phyloP scores from a whole-genome alignment of 2,113 vertebrate genomes.

The Dascyllus trimaculatus region DNA sequence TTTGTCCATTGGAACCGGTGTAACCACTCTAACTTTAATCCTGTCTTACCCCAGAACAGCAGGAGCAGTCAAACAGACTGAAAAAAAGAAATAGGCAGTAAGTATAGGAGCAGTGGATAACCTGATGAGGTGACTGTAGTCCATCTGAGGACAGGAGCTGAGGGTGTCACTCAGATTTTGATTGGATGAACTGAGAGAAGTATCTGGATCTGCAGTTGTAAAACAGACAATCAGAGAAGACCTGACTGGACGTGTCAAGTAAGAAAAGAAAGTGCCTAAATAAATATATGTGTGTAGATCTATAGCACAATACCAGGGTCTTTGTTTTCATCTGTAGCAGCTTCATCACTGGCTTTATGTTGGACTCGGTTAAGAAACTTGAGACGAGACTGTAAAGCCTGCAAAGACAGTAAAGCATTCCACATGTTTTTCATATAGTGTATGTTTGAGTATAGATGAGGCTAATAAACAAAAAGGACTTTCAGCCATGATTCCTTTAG shows the following conservation, averaged over 20 bases:
- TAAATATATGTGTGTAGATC: background rate
- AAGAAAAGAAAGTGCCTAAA: background rate
- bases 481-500: background rate
- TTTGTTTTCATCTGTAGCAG: constrained; percentile 20
- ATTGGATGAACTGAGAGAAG: constrained; percentile 22
- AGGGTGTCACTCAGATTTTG: constrained; percentile 5
- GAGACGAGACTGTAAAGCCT: constrained; percentile 87
- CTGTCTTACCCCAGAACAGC: no score
- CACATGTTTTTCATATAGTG: no score
- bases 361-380: constrained; percentile 80
- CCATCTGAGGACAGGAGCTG: constrained; percentile 26
- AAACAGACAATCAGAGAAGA: constrained; percentile 18
- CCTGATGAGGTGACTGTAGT: constrained; percentile 75
- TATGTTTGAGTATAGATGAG: background rate
- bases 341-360: constrained; percentile 35
- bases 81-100: background rate
- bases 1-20: no score
- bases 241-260: background rate
- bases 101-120: constrained; percentile 10
- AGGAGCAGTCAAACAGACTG: background rate
- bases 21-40: no score
- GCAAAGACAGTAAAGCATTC: constrained; percentile 33
- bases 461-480: background rate
- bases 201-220: constrained; percentile 35
- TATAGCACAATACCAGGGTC: constrained; percentile 46